These are phyloP conservation scores for Epistrophella euchroma DNA, from an alignment of 2,888 invertebrate species.

Conservation along the genomic window DNA sequence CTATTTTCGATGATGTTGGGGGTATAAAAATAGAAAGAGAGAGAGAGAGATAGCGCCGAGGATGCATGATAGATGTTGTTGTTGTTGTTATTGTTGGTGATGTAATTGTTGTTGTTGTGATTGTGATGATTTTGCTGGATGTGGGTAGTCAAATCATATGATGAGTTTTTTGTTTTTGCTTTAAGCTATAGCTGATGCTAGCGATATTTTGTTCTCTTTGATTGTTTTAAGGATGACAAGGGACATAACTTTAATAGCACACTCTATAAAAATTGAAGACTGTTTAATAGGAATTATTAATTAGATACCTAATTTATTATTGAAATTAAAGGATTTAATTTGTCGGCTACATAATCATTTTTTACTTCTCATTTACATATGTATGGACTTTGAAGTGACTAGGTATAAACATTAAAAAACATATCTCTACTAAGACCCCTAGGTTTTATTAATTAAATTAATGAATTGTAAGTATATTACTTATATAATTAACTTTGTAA, in stretches of 20 bases:
- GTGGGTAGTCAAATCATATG: constrained; percentile 61
- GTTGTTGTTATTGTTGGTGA: background rate
- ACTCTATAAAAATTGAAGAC: constrained; percentile 16
- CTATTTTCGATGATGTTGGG: constrained; percentile 58
- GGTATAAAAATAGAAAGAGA: constrained; percentile 21
- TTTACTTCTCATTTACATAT: too few relatives aligned
- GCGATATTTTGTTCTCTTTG: background rate
- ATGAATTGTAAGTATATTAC: too few relatives aligned
- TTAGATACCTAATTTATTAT: too few relatives aligned
- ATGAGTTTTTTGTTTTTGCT: constrained; percentile 59
- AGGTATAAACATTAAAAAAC: too few relatives aligned
- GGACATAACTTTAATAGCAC: constrained; percentile 13
- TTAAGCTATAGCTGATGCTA: too few relatives aligned
- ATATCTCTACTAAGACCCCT: too few relatives aligned
- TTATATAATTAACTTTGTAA: too few relatives aligned
- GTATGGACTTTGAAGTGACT: too few relatives aligned
- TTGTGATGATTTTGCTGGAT: constrained; percentile 30
- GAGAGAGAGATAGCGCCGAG: constrained; percentile 7
- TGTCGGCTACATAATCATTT: too few relatives aligned
- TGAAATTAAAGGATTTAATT: too few relatives aligned
- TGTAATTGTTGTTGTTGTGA: constrained; percentile 16
- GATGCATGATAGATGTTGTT: constrained; percentile 18
- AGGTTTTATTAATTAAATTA: too few relatives aligned
- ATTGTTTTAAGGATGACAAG: background rate
- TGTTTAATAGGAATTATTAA: too few relatives aligned